These are phyloP conservation scores for Chloroclysta siterata DNA, from an alignment of 2,888 invertebrate genomes.

Conservation along the genomic window DNA sequence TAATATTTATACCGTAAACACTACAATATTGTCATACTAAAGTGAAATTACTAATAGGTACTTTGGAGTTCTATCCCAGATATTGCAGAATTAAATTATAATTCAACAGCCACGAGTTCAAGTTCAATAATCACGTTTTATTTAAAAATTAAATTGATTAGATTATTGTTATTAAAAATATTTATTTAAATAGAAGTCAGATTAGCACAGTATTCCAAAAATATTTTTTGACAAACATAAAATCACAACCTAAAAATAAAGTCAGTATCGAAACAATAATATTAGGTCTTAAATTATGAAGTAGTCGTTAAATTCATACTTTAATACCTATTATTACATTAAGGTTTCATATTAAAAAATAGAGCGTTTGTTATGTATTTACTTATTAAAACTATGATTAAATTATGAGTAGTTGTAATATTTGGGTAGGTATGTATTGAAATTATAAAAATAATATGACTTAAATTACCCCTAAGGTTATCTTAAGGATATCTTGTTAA, in stretches of 20 bases:
- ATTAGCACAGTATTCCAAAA: constrained; percentile 40
- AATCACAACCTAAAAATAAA: constrained; percentile 39
- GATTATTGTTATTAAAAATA: constrained; percentile 63
- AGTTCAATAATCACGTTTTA: constrained; percentile 45
- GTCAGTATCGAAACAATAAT: constrained; percentile 15
- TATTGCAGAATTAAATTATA: constrained; percentile 67
- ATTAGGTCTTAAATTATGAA: not conserved
- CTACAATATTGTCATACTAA: constrained; percentile 79
- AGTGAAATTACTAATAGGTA: constrained; percentile 58
- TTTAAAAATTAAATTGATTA: constrained; percentile 22
- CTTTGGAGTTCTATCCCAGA: constrained; percentile 74
- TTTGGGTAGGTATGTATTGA: not conserved
- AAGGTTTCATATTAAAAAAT: constrained; percentile 7
- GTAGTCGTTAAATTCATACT: too few species aligned
- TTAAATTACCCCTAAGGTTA: constrained; percentile 3
- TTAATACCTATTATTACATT: not conserved
- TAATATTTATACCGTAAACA: constrained; percentile 60
- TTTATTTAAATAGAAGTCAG: constrained; percentile 48
- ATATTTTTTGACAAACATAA: constrained; percentile 25
- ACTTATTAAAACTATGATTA: constrained; percentile 7
- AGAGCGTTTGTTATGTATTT: not conserved
- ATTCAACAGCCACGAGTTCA: constrained; percentile 62
- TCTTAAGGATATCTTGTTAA: constrained; percentile 1
- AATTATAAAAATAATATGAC: constrained; percentile 10
- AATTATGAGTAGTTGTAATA: not conserved